These are phyloP conservation scores for Tridacna crocea DNA, from an alignment of 2,888 invertebrate species.

Conservation along the genomic window DNA sequence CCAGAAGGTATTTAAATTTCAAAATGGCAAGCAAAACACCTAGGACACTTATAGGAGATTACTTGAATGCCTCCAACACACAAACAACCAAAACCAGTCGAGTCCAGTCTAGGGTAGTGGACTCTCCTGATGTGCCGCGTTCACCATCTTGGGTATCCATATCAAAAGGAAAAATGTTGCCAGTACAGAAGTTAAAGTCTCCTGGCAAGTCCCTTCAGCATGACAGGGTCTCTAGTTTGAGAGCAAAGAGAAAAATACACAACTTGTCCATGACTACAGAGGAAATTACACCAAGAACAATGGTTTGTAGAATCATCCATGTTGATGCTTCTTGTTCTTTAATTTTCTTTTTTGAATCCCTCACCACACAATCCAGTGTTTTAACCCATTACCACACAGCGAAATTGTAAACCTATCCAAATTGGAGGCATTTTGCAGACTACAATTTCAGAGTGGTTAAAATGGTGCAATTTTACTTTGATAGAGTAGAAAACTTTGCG, in stretches of 20 bases:
- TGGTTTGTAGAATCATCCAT: slow-evolving; percentile 30
- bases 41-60: slow-evolving; percentile 39
- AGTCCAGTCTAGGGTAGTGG: not conserved
- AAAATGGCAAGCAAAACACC: slow-evolving; percentile 49
- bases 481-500: not conserved
- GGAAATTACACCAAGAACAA: slow-evolving; percentile 42
- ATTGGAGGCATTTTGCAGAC: not conserved
- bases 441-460: no score
- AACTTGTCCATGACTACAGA: slow-evolving; percentile 22
- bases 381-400: not conserved
- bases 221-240: slow-evolving; percentile 49
- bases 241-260: slow-evolving; percentile 23
- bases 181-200: not conserved
- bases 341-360: no score
- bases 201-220: slow-evolving; percentile 21
- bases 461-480: no score
- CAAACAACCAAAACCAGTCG: slow-evolving; percentile 26
- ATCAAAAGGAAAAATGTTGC: not conserved
- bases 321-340: no score
- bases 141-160: slow-evolving; percentile 7
- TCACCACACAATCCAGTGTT: not conserved
- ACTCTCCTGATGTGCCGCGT: not conserved
- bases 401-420: not conserved
- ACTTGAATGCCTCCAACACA: slow-evolving; percentile 40
- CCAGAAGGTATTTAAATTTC: no score